A percentile compares a stretch with the other conserved stretches of the same genome.
Evolutionary conservation across 2,113 vertebrate genomes (phyloP).

Genomic region (Chauna torquata): DNA sequence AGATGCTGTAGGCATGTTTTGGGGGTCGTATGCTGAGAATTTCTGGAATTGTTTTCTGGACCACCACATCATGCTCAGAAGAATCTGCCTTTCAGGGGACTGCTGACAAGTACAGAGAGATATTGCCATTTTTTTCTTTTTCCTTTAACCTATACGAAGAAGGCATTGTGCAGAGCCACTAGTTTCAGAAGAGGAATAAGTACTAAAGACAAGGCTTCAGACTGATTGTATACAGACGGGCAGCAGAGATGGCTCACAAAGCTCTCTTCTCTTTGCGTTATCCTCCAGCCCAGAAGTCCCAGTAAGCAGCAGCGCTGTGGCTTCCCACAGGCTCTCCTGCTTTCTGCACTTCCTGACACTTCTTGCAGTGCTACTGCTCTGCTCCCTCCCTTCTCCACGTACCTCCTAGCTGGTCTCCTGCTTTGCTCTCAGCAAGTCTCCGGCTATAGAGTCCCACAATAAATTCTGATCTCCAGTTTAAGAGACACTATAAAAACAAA

Average conservation of each 20-base stretch:
- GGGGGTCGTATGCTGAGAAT: neutral
- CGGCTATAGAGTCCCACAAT: neutral
- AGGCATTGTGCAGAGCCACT: too few relatives aligned
- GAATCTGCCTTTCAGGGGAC: rapidly evolving
- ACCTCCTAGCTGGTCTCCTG: neutral
- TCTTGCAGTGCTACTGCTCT: neutral
- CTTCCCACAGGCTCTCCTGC: neutral
- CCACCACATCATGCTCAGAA: neutral
- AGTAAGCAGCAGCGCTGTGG: neutral
- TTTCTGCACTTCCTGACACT: neutral
- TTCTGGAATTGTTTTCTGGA: neutral
- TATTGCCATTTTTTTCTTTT: neutral
- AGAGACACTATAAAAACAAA: neutral
- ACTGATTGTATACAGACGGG: neutral
- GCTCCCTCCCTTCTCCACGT: neutral
- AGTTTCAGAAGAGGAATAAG: neutral
- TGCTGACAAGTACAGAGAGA: neutral
- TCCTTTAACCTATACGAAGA: neutral
- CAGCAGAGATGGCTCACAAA: neutral
- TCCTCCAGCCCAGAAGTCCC: neutral
- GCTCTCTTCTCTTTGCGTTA: neutral
- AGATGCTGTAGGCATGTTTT: neutral
- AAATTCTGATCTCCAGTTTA: neutral
- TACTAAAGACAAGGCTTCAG: neutral
- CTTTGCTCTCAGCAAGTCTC: neutral